Evolutionary conservation across 2,113 vertebrate genomes (phyloP), one percentile per base, ranked within the genome.

Genomic region (Burhinus bistriatus): DNA sequence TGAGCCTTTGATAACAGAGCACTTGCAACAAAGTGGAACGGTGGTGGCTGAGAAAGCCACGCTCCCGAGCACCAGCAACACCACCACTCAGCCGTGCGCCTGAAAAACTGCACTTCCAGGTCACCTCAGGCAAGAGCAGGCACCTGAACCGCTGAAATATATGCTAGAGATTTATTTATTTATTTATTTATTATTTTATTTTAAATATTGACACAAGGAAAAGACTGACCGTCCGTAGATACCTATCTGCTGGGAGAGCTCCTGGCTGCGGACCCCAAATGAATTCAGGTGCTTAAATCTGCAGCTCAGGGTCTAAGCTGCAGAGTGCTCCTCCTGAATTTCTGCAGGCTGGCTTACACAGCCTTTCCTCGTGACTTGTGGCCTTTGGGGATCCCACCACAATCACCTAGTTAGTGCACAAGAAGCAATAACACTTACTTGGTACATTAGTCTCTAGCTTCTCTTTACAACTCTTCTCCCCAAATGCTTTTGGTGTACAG

Each of bases 1-100:
- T 25, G 51, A 44, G 30, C 14, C 38, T 34, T 34, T 55, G 34
- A 19, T 26, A 73, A 42, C 9, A 26, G 17, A 78, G 12, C 21
- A 22, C 52, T 64, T 0, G 0, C 32, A 66, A 32, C 22, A 12
- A 20, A 21, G 32, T 47, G 49, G 34, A 84, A 38, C 29, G 0
- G 1, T 10, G 16, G 23, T 4, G n/a, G 15, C 22, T 69, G 87
- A 83, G 64, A 77, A 78, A 73, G 49, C 7, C 62, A 18, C 0
- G 0, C 26, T 83, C 17, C 44, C 15, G 3, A 83, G 45, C 36
- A 81, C 5, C 40, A 77, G 6, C 20, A 69, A 1, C 44, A 57
- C 5, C 66, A 59, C 32, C 2, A 2, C 18, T 38, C 54, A 69
- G n/a, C 40, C 12, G 26, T 3, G 1, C 4, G 2, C 14, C 1